phyloP scores from a whole-genome alignment of 2,113 vertebrate species.

The Geococcyx californianus region DNA sequence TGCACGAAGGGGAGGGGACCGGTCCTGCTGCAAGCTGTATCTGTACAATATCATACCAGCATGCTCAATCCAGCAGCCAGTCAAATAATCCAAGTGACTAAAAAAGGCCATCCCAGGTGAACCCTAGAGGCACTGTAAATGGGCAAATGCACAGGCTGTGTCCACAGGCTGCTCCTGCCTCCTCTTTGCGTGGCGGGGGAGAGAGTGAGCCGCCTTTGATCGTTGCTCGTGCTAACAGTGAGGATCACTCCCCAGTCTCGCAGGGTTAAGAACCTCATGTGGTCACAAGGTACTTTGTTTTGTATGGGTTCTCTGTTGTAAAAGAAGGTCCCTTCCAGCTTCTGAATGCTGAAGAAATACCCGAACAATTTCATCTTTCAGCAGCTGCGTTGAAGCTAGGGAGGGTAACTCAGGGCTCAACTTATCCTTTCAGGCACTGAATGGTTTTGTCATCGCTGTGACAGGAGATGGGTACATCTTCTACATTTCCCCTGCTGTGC shows the following conservation, averaged over 20 bases:
- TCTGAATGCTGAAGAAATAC: background rate
- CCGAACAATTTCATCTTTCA: background rate
- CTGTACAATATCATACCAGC: background rate
- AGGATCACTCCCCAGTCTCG: no score
- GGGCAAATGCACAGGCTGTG: no score
- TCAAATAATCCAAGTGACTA: background rate
- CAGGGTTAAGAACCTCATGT: background rate
- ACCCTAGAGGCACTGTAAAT: background rate
- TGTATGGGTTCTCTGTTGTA: background rate
- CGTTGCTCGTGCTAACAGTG: background rate
- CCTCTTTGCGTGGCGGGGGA: no score
- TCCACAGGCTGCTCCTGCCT: no score
- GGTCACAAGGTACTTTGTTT: background rate
- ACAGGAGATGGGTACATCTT: slow-evolving; percentile 11
- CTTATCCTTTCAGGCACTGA: slow-evolving; percentile 36
- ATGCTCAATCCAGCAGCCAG: background rate
- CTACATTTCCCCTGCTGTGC: slow-evolving; percentile 31
- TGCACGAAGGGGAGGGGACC: background rate
- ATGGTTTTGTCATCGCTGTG: background rate
- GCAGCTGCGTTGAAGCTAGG: background rate
- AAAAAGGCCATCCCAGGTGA: background rate
- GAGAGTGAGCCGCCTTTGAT: no score
- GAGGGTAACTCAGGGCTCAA: background rate
- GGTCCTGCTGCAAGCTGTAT: background rate
- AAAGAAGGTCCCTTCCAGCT: background rate